These are phyloP conservation scores for Cricetomys ansorgei DNA, from an alignment of 2,113 vertebrate genomes.

Conservation along the genomic window DNA sequence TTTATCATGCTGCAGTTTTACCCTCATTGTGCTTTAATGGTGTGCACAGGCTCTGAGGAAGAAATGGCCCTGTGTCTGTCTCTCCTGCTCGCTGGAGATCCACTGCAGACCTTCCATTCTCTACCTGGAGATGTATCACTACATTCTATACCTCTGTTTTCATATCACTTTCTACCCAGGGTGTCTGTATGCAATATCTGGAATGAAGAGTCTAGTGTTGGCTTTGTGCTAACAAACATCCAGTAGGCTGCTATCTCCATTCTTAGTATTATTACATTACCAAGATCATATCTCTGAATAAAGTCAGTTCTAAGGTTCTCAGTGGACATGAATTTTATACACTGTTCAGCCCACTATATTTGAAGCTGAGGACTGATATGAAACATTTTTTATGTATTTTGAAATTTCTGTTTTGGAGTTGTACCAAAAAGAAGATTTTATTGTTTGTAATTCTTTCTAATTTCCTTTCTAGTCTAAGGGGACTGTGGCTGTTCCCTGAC, in stretches of 20 bases:
- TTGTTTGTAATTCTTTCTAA: neutral
- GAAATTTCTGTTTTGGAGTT: neutral
- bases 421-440: neutral
- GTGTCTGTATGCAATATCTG: neutral
- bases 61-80: neutral
- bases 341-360: neutral
- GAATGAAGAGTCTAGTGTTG: neutral
- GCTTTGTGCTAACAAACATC: neutral
- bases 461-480: neutral
- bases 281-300: slow-evolving; percentile 19
- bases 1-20: neutral
- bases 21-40: neutral
- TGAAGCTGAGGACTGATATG: too few relatives aligned
- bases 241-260: neutral
- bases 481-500: neutral
- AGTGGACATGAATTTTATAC: neutral
- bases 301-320: neutral
- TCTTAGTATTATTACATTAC: neutral
- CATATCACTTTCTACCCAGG: neutral
- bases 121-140: neutral
- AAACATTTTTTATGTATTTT: neutral
- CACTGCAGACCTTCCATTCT: neutral
- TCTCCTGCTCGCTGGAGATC: neutral
- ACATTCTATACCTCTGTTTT: neutral
- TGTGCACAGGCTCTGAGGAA: neutral